Base-by-base conservation (phyloP, 2,113 vertebrate genomes). In the Tinamus guttatus region DNA sequence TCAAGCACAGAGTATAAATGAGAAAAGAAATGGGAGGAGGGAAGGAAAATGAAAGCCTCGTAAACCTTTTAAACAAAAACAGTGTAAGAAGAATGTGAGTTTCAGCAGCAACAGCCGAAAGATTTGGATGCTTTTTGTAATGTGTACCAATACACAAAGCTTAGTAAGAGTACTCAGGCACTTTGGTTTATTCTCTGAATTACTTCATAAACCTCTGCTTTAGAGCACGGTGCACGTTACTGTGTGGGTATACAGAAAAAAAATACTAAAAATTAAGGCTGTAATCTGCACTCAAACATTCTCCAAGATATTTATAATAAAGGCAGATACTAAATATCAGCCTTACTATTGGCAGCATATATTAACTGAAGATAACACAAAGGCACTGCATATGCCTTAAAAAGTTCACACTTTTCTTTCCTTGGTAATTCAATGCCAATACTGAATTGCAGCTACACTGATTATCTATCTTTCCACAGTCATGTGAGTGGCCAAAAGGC, bases 21-120 rank as follows among this genome's bases (percentile, higher is more conserved):
- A 88, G 40, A 93, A 77, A 67, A 63, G 32, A 15, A 30, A 58
- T 76, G 28, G 28, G 49, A 90, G 49, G 43, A 87, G 32, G 38
- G 43, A 34, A 82, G 65, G 17, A 80, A 88, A 81, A 15, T 74
- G 43, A 92, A 92, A 93, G 30, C 9, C 10, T 11, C 5, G 8
- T 36, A 84, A 94, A 92, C n/a, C 27, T 81, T 80, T 93, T 63
- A 59, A 87, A 87, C 38, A 90, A 58, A 90, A 91, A 77, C 45
- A 73, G 11, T 49, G 8, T 69, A 82, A 87, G 21, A 15, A 70
- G 43, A 77, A 65, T 32, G 11, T 25, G 6, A 73, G 11, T 58
- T 93, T 89, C 47, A 81, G 18, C 56, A 68, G 5, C n/a, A 93
- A 85, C 16, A 78, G 40, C 36, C 24, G 59, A 90, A 89, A 78